Conservation (phyloP, 2,113 vertebrate species). For the Notothenia rossii region DNA sequence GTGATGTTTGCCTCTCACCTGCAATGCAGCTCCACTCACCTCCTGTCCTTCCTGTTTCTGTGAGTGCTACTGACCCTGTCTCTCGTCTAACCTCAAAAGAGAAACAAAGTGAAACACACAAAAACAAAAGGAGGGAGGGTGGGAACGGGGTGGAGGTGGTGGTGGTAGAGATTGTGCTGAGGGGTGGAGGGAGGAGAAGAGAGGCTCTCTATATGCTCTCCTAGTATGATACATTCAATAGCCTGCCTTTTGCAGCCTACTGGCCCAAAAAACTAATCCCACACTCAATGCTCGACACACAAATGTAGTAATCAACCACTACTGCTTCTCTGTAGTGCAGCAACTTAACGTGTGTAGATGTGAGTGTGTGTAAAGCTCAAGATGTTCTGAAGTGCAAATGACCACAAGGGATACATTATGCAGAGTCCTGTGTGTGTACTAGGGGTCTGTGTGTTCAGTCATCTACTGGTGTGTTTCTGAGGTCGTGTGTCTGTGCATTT, state of each 20-base stretch:
- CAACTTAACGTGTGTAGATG: background rate
- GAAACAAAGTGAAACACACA: conserved; percentile 16
- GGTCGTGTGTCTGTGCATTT: conserved; percentile 15
- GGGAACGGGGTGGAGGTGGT: conserved; percentile 47
- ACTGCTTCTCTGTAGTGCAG: conserved; percentile 3
- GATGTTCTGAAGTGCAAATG: conserved; percentile 43
- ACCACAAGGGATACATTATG: conserved; percentile 18
- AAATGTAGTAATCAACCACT: conserved; percentile 6
- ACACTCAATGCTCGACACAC: conserved; percentile 18
- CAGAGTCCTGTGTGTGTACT: conserved; percentile 4
- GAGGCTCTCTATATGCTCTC: conserved; percentile 16
- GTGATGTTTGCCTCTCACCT: conserved; percentile 68
- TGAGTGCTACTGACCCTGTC: conserved; percentile 60
- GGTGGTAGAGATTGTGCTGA: conserved; percentile 55
- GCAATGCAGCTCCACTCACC: conserved; percentile 61
- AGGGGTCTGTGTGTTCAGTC: conserved; percentile 20
- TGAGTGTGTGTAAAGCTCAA: conserved; percentile 1
- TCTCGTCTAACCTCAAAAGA: conserved; percentile 53
- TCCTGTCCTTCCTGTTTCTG: conserved; percentile 61
- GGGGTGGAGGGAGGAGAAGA: conserved; percentile 39
- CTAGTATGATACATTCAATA: conserved; percentile 52
- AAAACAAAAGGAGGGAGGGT: conserved; percentile 37
- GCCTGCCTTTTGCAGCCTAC: conserved; percentile 35
- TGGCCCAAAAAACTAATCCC: conserved; percentile 55
- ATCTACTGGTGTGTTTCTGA: conserved; percentile 28